Evolutionary conservation across 2,797 vertebrate species (phyloP), one percentile per base, ranked within the genome.

Genomic region (Anabas testudineus): DNA sequence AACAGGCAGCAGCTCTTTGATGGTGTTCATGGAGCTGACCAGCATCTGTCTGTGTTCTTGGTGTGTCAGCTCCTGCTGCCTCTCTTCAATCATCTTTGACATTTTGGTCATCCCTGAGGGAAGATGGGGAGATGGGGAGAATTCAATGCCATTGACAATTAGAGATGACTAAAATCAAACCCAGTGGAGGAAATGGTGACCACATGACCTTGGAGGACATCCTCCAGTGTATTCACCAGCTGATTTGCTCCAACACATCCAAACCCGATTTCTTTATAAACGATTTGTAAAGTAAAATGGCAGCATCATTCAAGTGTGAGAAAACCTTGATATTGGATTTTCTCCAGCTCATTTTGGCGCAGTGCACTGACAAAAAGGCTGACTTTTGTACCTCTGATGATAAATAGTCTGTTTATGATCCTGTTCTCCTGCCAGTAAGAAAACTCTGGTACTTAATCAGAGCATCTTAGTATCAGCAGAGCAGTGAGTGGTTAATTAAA

Each of bases 1-100:
- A 71, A 99, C 95, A 2, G 98, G 97, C 84, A 99, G 92, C 71
- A 99, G 92, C 82, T 99, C 97, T 86, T 98, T 99, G 67, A 99
- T 93, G 0, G 96, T 99, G 91, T 96, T 98, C 98, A 99, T 98
- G 51, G 97, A 98, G 90, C 91, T 97, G 66, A 99, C 91, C 66
- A 99, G 79, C 97, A 99, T 99, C 87, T 97, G 95, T 46, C 98
- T 92, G 56, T 99, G 98, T 18, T 99, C 97, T 84, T 99, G 98
- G 80, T 99, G 98, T 2, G 97, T 99, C 87, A 99, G 85, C 83
- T 99, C 98, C 90, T 98, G 97, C 82, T 99, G 98, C 57, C 98
- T 92, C 86, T 99, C 98, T 2, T 99, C 98, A 68, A 99, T 99
- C 97, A 99, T 98, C 93, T 99, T 99, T 36, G 98, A 98, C 97